Evolutionary conservation across 2,888 invertebrate genomes (phyloP), one percentile per base, ranked within the genome.

Genomic region (Nephrotoma appendiculata): DNA sequence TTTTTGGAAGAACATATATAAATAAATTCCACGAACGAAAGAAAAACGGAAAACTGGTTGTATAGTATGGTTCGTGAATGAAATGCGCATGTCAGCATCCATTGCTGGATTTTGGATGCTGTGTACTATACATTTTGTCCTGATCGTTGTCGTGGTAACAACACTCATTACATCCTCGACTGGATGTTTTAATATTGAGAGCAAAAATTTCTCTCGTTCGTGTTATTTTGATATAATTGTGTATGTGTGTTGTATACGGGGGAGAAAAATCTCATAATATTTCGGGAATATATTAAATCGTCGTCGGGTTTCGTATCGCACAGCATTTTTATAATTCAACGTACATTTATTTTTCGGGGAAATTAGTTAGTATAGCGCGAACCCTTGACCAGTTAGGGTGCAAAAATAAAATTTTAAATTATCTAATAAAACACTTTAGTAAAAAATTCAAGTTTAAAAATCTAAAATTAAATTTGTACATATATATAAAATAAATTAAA

Each of bases 341-440:
- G 31, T 31, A 71, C 19, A n/a, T 9, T 31, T 45, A 85, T 85
- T 19, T 85, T 31, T 44, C 19, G 45, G 44, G 42, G 15, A 85
- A 85, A 85, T 90, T 89, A 90, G 90, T 90, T 91, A 91, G 91
- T 91, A 89, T 89, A 89, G 90, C 91, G 91, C 91, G 91, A 91
- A 90, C 91, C 91, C 91, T 91, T 90, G 91, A 90, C 90, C 90
- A 90, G 90, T 91, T 90, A 91, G 91, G 91, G 91, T 91, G 42
- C 84, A 84, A 84, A 84, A 83, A 83, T 12, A 83, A 5, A 83
- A 12, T 31, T 31, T 19, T 44, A n/a, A 52, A 15, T 52, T 6
- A 52, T 31, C 31, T 31, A 52, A 71, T 52, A 52, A 71, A 71
- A 71, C 31, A 71, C 6, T 71, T 71, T 71, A 71, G 19, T 31